phyloP scores from a whole-genome alignment of 2,888 invertebrate species.

The Gymnosoma rotundatum region DNA sequence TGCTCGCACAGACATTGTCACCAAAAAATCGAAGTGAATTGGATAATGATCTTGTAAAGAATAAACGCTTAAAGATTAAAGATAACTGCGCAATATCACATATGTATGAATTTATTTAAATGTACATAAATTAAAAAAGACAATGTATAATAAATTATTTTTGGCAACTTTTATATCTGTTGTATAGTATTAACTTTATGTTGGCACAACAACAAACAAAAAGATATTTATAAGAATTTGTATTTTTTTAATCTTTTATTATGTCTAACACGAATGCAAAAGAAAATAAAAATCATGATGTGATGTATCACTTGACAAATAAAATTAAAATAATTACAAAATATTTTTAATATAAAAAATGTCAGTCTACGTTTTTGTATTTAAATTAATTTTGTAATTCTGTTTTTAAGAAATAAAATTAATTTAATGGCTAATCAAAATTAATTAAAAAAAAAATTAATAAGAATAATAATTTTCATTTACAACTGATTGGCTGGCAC shows the following conservation, averaged over 20 bases:
- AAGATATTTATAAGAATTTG: not conserved
- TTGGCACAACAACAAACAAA: not conserved
- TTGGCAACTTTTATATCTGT: constrained; percentile 33
- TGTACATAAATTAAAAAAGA: not conserved
- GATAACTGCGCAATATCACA: too few relatives aligned
- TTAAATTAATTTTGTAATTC: constrained; percentile 6
- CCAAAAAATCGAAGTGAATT: too few relatives aligned
- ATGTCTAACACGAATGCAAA: not conserved
- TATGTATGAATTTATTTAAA: not conserved
- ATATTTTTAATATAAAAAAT: too few relatives aligned
- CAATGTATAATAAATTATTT: constrained; percentile 12
- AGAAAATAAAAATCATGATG: not conserved
- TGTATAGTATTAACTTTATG: not conserved
- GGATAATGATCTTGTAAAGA: too few relatives aligned
- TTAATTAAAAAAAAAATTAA: constrained; percentile 40
- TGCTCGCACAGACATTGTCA: too few relatives aligned
- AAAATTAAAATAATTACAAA: not conserved
- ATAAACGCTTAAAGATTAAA: too few relatives aligned
- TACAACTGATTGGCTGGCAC: not conserved
- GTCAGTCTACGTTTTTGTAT: not conserved
- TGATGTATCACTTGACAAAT: too few relatives aligned
- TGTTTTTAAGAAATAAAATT: constrained; percentile 1
- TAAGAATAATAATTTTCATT: not conserved
- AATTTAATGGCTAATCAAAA: constrained; percentile 46
- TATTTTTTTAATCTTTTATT: constrained; percentile 10